Conservation (phyloP, 2,113 vertebrate genomes). For the Bostrychus sinensis region DNA sequence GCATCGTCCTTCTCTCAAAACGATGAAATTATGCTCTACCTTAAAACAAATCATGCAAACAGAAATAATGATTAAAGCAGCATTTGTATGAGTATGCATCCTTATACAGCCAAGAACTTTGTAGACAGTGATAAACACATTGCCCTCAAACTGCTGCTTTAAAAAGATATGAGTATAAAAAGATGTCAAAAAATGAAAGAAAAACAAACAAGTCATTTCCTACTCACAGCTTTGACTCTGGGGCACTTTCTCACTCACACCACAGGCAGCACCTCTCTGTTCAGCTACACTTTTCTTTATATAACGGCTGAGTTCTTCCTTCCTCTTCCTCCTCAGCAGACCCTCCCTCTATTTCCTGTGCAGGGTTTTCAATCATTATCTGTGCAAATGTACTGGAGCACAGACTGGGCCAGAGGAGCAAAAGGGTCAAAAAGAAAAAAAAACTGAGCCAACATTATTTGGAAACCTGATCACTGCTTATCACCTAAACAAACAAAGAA, state of each 20-base stretch:
- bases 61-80: no score
- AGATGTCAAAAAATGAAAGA: no score
- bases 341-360: conserved; percentile 6
- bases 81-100: no score
- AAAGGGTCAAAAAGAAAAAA: conserved; percentile 6
- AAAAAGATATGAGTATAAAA: no score
- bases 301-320: conserved; percentile 23
- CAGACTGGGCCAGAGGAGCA: not conserved
- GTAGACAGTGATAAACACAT: no score
- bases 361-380: not conserved
- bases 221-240: conserved; percentile 34
- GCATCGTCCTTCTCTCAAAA: conserved; percentile 49
- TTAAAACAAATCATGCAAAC: not conserved
- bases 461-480: not conserved
- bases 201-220: no score
- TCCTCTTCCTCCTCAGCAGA: conserved; percentile 31
- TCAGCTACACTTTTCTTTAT: conserved; percentile 32
- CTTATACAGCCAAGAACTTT: no score
- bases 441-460: not conserved
- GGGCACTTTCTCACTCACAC: conserved; percentile 1
- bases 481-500: not conserved
- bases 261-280: not conserved
- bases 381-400: not conserved
- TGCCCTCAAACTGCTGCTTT: no score
- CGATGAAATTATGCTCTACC: not conserved